phyloP scores from a whole-genome alignment of 2,888 invertebrate species.

The Cataglyphis altisquamis region DNA sequence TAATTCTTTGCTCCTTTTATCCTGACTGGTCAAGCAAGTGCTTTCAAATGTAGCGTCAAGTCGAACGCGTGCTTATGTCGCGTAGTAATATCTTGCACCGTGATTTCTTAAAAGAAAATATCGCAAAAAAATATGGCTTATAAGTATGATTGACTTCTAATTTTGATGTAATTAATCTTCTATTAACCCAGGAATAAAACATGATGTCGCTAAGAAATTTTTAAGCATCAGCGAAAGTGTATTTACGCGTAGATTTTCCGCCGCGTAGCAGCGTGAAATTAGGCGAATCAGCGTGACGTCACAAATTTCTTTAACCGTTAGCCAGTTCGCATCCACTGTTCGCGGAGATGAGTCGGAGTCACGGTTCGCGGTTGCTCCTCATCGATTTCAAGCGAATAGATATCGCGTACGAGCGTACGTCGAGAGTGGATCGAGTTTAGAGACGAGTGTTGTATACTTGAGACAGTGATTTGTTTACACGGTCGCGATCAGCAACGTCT shows the following conservation, averaged over 20 bases:
- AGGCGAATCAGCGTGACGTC: background rate
- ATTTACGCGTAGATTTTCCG: background rate
- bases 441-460: background rate
- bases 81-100: background rate
- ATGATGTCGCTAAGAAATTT: background rate
- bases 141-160: background rate
- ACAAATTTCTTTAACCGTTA: background rate
- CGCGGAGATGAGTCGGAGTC: background rate
- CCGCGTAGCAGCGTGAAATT: constrained; percentile 17
- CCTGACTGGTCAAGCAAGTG: too few relatives aligned
- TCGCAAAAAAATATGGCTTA: background rate
- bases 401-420: background rate
- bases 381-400: too few relatives aligned
- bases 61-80: background rate
- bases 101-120: background rate
- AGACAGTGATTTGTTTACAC: too few relatives aligned
- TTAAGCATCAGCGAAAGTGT: background rate
- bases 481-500: too few relatives aligned
- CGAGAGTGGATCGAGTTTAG: background rate
- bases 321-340: background rate
- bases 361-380: background rate
- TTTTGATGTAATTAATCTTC: background rate
- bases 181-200: background rate
- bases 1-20: too few relatives aligned
- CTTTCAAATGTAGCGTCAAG: too few relatives aligned